phyloP scores from a whole-genome alignment of 2,113 vertebrate species.

The Nipponia nippon region DNA sequence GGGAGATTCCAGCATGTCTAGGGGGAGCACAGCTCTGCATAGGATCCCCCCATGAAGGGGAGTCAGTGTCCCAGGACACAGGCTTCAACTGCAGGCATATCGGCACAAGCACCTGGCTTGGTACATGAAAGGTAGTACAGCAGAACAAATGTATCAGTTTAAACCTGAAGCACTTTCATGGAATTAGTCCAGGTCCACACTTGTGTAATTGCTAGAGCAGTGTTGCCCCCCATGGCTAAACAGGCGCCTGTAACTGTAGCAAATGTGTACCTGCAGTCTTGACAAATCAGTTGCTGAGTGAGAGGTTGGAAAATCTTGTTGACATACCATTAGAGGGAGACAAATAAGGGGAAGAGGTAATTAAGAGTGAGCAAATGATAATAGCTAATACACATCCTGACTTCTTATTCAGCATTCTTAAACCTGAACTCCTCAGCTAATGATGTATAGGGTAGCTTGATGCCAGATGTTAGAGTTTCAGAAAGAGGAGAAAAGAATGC shows the following conservation, averaged over 20 bases:
- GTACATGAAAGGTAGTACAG: neutral
- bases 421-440: neutral
- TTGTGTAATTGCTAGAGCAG: neutral
- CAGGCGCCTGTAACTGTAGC: neutral
- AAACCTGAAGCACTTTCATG: neutral
- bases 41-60: neutral
- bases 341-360: conserved; percentile 59
- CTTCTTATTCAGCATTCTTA: neutral
- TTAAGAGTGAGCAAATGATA: conserved; percentile 54
- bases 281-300: neutral
- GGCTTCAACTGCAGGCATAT: neutral
- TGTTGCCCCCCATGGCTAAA: conserved; percentile 8
- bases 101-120: neutral
- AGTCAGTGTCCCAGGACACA: neutral
- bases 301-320: conserved; percentile 49
- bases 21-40: neutral
- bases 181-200: neutral
- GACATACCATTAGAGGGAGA: conserved; percentile 64
- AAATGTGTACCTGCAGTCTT: conserved; percentile 40
- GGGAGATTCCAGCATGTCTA: neutral
- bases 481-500: neutral
- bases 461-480: conserved; percentile 4
- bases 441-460: neutral
- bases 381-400: conserved; percentile 31
- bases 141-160: neutral